A percentile compares a stretch with the other conserved stretches of the same genome.
These are phyloP conservation scores for Beroe ovata DNA, from an alignment of 37 sponge, comb jelly and placozoan genomes.

Conservation along the genomic window DNA sequence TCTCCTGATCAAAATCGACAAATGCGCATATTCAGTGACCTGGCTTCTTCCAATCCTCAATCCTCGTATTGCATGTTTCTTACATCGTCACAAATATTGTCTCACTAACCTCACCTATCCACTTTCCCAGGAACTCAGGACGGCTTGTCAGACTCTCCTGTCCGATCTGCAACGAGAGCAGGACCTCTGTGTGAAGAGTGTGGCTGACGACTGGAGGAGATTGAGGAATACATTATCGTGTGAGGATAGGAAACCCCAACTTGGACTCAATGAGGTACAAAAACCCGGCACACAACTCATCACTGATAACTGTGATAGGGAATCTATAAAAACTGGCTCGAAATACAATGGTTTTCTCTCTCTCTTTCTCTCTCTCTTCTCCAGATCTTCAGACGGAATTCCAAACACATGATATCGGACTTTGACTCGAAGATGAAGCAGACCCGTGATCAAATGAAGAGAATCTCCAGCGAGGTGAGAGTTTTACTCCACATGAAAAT, in stretches of 20 bases:
- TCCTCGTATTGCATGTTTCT: no score
- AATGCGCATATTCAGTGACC: no score
- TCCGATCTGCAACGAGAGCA: conserved; percentile 1
- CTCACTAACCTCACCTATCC: no score
- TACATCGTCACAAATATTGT: no score
- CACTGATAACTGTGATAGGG: no score
- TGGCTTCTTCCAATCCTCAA: no score
- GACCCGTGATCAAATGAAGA: not conserved
- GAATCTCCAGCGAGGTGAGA: not conserved
- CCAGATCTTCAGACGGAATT: conserved; percentile 9
- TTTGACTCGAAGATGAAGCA: not conserved
- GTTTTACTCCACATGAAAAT: no score
- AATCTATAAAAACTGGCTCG: no score
- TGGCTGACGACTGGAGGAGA: conserved; percentile 7
- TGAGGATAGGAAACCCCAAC: not conserved
- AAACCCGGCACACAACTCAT: no score
- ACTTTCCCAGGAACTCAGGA: not conserved
- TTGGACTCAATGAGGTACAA: conserved; percentile 57
- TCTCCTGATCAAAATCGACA: no score
- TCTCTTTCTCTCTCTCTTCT: no score
- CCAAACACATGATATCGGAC: not conserved
- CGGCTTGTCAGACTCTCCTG: not conserved
- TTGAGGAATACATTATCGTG: not conserved
- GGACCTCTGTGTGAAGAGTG: not conserved
- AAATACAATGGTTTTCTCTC: no score